A percentile compares a stretch with the other conserved stretches of the same genome.
These are phyloP conservation scores for Chloroceryle amazona DNA, from an alignment of 2,797 vertebrate genomes.

Conservation along the genomic window DNA sequence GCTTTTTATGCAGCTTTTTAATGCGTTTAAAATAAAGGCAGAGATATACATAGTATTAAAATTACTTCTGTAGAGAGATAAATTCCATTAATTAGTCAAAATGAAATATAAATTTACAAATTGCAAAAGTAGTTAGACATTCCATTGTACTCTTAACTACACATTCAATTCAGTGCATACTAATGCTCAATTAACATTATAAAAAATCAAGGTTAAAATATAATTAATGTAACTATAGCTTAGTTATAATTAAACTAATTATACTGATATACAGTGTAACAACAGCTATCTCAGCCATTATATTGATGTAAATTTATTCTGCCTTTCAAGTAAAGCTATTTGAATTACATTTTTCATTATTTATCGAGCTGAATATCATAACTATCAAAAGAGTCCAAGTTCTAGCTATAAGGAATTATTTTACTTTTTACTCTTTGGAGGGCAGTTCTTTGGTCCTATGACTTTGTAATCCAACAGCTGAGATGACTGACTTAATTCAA, in stretches of 20 bases:
- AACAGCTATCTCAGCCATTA: constrained; percentile 53
- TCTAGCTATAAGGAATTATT: constrained; percentile 4
- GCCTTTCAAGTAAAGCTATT: constrained; percentile 67
- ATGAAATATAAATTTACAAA: constrained; percentile 59
- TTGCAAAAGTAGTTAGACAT: constrained; percentile 46
- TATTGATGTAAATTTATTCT: constrained; percentile 69
- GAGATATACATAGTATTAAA: not conserved
- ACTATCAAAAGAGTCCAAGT: constrained; percentile 31
- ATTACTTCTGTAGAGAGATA: constrained; percentile 23
- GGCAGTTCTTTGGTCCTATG: not conserved
- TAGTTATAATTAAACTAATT: constrained; percentile 76
- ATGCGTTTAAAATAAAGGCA: constrained; percentile 4
- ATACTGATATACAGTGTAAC: constrained; percentile 62
- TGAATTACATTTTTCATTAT: constrained; percentile 74
- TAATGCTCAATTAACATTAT: constrained; percentile 64
- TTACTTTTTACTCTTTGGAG: not conserved
- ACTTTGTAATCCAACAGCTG: not conserved
- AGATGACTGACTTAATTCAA: not conserved
- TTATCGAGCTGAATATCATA: constrained; percentile 60
- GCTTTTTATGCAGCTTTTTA: not conserved
- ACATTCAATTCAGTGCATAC: constrained; percentile 53
- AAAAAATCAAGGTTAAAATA: constrained; percentile 77
- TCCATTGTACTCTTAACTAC: constrained; percentile 63
- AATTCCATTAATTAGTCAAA: constrained; percentile 50
- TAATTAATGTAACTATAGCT: constrained; percentile 71